Evolutionary conservation across 2,113 vertebrate genomes (phyloP), one percentile per base, ranked within the genome.

Genomic region (Lucifuga dentata): DNA sequence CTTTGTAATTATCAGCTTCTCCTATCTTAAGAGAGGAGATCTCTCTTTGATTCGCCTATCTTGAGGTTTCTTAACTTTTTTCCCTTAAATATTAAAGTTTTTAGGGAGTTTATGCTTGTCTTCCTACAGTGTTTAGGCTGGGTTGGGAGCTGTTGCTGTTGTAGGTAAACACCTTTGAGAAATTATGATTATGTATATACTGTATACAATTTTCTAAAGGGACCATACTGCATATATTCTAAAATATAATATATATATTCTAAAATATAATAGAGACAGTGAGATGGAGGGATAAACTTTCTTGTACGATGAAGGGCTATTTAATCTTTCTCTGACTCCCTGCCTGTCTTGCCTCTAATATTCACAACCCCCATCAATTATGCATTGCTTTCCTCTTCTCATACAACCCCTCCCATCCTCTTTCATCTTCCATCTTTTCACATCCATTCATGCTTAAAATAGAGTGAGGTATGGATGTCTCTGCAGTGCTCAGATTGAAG

Each of bases 361-460:
- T 83, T 76, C 79, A 83, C 26, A 43, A 75, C 75, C 44, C 64
- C 74, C 48, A 83, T 89, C 66, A 86, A 84, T 86, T 86, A 90
- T 89, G 77, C 51, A 91, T 82, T 59, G 68, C 60, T 58, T 56
- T 48, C 53, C 52, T 24, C 71, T 17, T 43, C 38, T 72, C 26
- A 29, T 29, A 29, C 26, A 29, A 7, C 38, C 15, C 24, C 29
- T 61, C 48, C 62, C 17, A 35, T 48, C 59, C n/a, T n/a, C n/a
- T n/a, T n/a, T n/a, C n/a, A n/a, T 68, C 46, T 17, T 71, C 21
- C 21, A 44, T 75, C 23, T 74, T 51, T 50, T 71, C 66, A 64
- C 35, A n/a, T n/a, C 55, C 60, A 51, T n/a, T n/a, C n/a, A 19
- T 55, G 45, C 76, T 50, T 44, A 55, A 71, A 82, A 76, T 67